Evolutionary conservation across 2,797 vertebrate genomes (phyloP), one percentile per base, ranked within the genome.

Genomic region (Anabas testudineus): DNA sequence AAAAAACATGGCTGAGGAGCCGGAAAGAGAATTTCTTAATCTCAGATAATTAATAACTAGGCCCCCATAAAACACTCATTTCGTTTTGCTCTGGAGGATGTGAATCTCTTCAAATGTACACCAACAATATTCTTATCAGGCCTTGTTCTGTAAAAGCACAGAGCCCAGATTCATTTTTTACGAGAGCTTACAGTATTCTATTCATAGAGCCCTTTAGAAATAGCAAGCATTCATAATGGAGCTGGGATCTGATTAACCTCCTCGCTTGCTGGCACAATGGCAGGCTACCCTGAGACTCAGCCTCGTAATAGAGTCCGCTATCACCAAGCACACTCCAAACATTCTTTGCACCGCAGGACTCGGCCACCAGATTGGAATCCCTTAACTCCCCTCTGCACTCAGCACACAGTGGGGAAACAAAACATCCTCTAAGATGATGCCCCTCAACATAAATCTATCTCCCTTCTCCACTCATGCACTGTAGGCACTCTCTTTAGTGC

Each of bases 221-320:
- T 86, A 90, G 88, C 84, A 75, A 80, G 80, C 86, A 67, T 88
- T 90, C 88, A 92, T 91, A 92, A 91, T 90, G 80, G 86, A 88
- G 84, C 80, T 73, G 65, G 88, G 89, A 92, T 91, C 90, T 93
- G 90, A 93, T 93, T 93, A 93, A 93, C 93, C 92, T 92, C 85
- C 84, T 86, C 55, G 85, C 90, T 86, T 82, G 77, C 81, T 60
- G 58, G 70, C 88, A 90, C 91, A 90, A 91, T 90, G 73, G 86
- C 90, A 84, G 84, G 71, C 88, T 92, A 91, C 88, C 87, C 90
- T 82, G 90, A 92, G 91, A 90, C 86, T 90, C 88, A 75, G 88
- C 79, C 79, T 77, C 67, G 87, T 89, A 92, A 92, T 92, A 89
- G 88, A 91, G 90, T 89, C 90, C 83, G 84, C 88, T 92, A 91